A percentile compares a stretch with the other conserved stretches of the same genome.
Evolutionary conservation across 2,113 vertebrate genomes (phyloP).

Genomic region (Hylia prasina): DNA sequence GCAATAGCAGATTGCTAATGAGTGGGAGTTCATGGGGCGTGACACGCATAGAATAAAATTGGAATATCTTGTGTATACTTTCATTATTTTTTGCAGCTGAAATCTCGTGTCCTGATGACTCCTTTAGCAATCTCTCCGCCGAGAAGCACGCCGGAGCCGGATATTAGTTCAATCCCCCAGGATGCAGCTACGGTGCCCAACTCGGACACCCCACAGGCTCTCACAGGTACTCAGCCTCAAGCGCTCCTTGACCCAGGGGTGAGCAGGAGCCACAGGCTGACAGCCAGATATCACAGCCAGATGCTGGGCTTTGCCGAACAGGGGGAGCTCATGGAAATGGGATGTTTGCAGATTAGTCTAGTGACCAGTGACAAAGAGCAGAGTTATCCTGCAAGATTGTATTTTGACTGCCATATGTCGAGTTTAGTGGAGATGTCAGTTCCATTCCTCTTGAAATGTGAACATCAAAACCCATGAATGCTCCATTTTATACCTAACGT

Average conservation of each 20-base stretch:
- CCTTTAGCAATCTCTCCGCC: constrained; percentile 87
- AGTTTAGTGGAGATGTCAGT: not conserved
- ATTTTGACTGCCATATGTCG: not conserved
- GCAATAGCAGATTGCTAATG: constrained; percentile 5
- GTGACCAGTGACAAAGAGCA: not conserved
- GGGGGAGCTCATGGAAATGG: not conserved
- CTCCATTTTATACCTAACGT: not conserved
- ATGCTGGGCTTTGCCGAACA: not conserved
- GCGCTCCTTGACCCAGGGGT: not conserved
- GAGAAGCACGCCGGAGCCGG: constrained; percentile 87
- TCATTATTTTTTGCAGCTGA: constrained; percentile 80
- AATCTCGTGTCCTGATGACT: constrained; percentile 87
- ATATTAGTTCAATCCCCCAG: constrained; percentile 91
- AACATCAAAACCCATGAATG: not conserved
- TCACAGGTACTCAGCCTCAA: constrained; percentile 80
- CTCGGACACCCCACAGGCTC: constrained; percentile 81
- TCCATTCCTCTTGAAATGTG: not conserved
- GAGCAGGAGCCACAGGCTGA: not conserved
- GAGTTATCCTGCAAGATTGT: not conserved
- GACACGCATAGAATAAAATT: not conserved
- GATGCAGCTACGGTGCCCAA: constrained; percentile 89
- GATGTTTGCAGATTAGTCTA: not conserved
- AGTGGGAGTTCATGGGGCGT: not conserved
- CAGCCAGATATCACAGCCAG: not conserved
- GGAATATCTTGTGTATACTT: not conserved